Evolutionary conservation across 2,888 invertebrate genomes (phyloP).

Genomic region (Agonopterix alstromeriana): DNA sequence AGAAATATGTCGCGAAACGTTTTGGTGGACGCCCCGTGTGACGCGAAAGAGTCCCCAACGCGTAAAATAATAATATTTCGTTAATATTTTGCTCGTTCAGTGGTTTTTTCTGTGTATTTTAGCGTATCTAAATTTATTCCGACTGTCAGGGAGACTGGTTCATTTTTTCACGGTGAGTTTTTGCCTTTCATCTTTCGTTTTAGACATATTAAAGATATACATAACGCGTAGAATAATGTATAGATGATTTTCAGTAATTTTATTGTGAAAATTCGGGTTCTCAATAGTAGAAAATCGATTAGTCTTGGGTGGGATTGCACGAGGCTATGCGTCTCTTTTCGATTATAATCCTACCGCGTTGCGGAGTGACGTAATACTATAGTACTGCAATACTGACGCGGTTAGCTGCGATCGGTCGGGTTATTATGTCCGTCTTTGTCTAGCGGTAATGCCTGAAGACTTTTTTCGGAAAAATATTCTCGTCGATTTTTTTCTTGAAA

Average conservation of each 20-base stretch:
- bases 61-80: conserved; percentile 44
- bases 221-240: conserved; percentile 16
- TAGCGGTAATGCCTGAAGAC: conserved; percentile 25
- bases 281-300: conserved; percentile 70
- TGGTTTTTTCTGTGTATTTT: conserved; percentile 63
- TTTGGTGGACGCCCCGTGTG: conserved; percentile 30
- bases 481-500: conserved; percentile 31
- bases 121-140: conserved; percentile 69
- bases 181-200: conserved; percentile 27
- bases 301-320: conserved; percentile 66
- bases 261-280: conserved; percentile 25
- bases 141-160: conserved; percentile 51
- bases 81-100: conserved; percentile 39
- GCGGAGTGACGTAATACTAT: conserved; percentile 51
- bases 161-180: conserved; percentile 63
- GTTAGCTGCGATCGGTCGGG: conserved; percentile 38
- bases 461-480: conserved; percentile 11
- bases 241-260: conserved; percentile 22
- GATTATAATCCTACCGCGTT: conserved; percentile 52
- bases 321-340: conserved; percentile 33
- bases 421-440: conserved; percentile 44
- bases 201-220: conserved; percentile 1
- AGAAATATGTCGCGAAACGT: conserved; percentile 58
- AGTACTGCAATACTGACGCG: conserved; percentile 34
- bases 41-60: conserved; percentile 21